Evolutionary conservation across 2,113 vertebrate genomes (phyloP), one percentile per base, ranked within the genome.

Genomic region (Callocephalon fimbriatum): DNA sequence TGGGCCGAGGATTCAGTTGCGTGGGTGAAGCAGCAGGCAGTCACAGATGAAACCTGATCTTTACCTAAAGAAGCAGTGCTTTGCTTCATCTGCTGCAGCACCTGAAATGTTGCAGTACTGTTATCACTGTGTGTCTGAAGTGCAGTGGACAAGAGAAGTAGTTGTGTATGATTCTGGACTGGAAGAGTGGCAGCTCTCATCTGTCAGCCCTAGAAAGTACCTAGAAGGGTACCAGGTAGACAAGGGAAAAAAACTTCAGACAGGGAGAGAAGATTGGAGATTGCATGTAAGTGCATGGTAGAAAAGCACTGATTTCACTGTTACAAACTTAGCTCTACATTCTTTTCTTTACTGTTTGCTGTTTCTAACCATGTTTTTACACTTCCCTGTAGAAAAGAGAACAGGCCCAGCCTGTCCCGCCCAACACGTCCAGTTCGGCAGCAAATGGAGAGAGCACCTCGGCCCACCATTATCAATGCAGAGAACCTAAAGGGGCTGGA

Each of bases 401-500:
- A 94, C 95, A 98, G 99, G 32, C 98, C 98, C 2, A 97, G 96
- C 44, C 59, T 97, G 18, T 67, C 98, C 11, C 99, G 99, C 16
- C 98, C 98, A 1, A 67, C 98, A 5, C 99, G 99, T 42, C 99
- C 99, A 0, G 92, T 99, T 62, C 98, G 99, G 48, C 99, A 99
- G 86, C 99, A 98, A 42, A 86, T 98, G 20, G 99, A 99, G 44
- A 97, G 99, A 40, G 98, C 98, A 0, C 98, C 98, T 1, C 98
- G 99, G 16, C 99, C 99, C 63, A 99, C 99, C 71, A 99, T 99
- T 82, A 99, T 99, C 95, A 99, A 99, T 5, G 99, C 99, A 1
- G 99, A 99, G 42, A 99, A 99, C 95, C 98, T 99, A 53, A 99
- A 99, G 95, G 99, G 99, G 87, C 98, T 99, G 48, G 99, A 99